Base-by-base conservation (phyloP, 2,113 vertebrate species). In the Vicugna pacos region DNA sequence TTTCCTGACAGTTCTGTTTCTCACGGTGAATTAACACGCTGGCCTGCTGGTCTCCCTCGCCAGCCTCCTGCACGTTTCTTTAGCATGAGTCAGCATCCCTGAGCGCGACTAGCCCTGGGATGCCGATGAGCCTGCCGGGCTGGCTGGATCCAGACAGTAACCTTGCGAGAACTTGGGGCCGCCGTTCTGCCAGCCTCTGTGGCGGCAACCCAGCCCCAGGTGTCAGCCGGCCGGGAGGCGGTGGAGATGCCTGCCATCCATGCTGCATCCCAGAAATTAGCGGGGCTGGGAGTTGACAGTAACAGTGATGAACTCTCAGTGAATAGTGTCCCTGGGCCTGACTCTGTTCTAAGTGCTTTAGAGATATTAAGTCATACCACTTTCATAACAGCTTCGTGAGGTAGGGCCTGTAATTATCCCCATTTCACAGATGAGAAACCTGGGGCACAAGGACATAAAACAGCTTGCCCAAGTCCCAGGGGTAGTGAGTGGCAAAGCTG, bases 201-300 rank as follows among this genome's bases (percentile, higher is more conserved):
- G 30, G 42, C 0, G 1, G 50, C 38, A 0, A 14, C 50, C 69
- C 54, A 38, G 26, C 1, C n/a, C n/a, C 10, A 0, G 1, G 7
- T 2, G 52, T 75, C 13, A 11, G 50, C 64, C 46, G 11, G 38
- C 7, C 0, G 0, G 72, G 30, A 4, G 7, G 2, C 4, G 16
- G 32, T 20, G 15, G 50, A 14, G 26, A 16, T 65, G 72, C 32
- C 69, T 48, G n/a, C 79, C 2, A 0, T 35, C 70, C 76, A 82
- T 81, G 54, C 28, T n/a, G 7, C 16, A 1, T 38, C 69, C 60
- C 52, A 42, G 42, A 46, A 60, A 16, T 12, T 8, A 38, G 56
- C 65, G 19, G 56, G 79, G 73, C 50, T 26, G 8, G 58, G 65
- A 38, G 52, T n/a, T 28, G 82, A 32, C 28, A 50, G 17, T 17